Base-by-base conservation (phyloP, 2,888 invertebrate species). In the Gasteruption jaculator region DNA sequence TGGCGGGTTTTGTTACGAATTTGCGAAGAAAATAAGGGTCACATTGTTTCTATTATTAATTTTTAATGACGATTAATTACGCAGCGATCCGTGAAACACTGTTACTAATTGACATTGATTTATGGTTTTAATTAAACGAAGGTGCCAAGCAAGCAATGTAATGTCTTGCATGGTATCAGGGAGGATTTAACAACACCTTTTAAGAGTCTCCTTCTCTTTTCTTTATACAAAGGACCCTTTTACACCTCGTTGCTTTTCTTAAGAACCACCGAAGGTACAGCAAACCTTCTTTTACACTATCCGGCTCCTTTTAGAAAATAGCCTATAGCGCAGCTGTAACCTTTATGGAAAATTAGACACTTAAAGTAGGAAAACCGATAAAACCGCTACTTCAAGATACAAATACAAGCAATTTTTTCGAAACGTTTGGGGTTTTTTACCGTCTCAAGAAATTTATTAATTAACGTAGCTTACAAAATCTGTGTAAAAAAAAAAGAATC, bases 111-210 rank as follows among this genome's bases (percentile, higher is more conserved):
- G 68, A 68, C 69, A 65, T 62, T 70, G 70, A 70, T 68, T 68
- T 63, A 69, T 67, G 63, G 57, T 53, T 68, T 70, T 68, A 70
- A 70, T 70, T 68, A 68, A 68, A 61, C 55, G 55, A n/a, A 65
- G 64, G 57, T 57, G 57, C 54, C 51, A 57, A 54, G 49, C 43
- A 44, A 43, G n/a, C n/a, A n/a, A 45, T 39, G 57, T 52, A 55
- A 57, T 61, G 61, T 63, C 60, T 63, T 60, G 57, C 55, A 58
- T 54, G 46, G 44, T 43, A 46, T n/a, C 40, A 53, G 58, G 56
- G 56, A 51, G 59, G 56, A 57, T 58, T 59, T 56, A 59, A 63
- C 65, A 62, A 58, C 63, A 61, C 62, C 68, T 61, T 65, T 64
- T 58, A 57, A 56, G 54, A 54, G 54, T 50, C 45, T 40, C 52